These are phyloP conservation scores for Hesperia comma DNA, from an alignment of 2,888 invertebrate species.

Conservation along the genomic window DNA sequence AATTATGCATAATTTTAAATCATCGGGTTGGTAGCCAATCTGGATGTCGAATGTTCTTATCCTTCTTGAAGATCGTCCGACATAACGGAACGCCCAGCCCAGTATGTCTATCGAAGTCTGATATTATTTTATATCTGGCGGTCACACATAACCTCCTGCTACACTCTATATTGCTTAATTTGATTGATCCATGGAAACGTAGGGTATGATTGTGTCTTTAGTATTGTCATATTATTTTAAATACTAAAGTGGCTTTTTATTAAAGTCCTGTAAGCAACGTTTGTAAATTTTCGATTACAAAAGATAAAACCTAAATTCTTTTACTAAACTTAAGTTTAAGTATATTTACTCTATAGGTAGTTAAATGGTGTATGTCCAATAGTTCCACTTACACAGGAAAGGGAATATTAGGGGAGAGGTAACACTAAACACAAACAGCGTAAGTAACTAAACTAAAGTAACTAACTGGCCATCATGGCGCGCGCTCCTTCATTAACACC, in stretches of 20 bases:
- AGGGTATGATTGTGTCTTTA: too few relatives aligned
- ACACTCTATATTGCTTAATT: too few relatives aligned
- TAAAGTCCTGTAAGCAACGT: too few relatives aligned
- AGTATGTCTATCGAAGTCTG: too few relatives aligned
- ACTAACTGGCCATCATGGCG: conserved; percentile 65
- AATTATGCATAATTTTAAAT: conserved; percentile 5
- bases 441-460: conserved; percentile 52
- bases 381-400: conserved; percentile 77
- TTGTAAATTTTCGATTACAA: too few relatives aligned
- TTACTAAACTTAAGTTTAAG: not conserved
- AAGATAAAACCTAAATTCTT: too few relatives aligned
- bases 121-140: too few relatives aligned
- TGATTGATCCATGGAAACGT: too few relatives aligned
- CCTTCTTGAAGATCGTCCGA: not conserved
- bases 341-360: conserved; percentile 54
- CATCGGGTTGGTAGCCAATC: not conserved
- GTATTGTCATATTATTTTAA: too few relatives aligned
- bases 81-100: too few relatives aligned
- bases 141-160: too few relatives aligned
- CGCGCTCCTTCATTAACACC: conserved; percentile 74
- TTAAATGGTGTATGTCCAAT: conserved; percentile 59
- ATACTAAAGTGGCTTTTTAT: too few relatives aligned
- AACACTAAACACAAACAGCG: conserved; percentile 74
- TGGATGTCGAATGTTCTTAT: not conserved
- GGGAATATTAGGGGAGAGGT: conserved; percentile 74